A percentile compares a stretch with the other conserved stretches of the same genome.
These are phyloP conservation scores for Meganola albula DNA, from an alignment of 2,888 invertebrate species.

Conservation along the genomic window DNA sequence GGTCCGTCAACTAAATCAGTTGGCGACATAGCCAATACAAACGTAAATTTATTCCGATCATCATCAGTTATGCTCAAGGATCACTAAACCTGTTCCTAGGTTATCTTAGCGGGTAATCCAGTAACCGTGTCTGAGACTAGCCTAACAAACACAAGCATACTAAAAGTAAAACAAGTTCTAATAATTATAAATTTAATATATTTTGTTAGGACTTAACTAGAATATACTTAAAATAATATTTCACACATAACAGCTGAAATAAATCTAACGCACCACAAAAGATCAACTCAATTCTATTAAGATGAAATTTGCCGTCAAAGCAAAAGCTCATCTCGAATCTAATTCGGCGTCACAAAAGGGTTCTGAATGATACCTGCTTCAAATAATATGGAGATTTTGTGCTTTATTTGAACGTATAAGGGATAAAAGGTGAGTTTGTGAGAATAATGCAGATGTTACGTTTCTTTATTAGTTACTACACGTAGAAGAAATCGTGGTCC, in stretches of 20 bases:
- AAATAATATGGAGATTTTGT: neutral
- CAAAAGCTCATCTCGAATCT: too few species aligned
- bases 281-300: conserved; percentile 5
- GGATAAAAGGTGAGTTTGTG: neutral
- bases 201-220: conserved; percentile 21
- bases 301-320: conserved; percentile 4
- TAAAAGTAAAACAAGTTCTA: conserved; percentile 5
- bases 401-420: neutral
- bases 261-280: conserved; percentile 4
- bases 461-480: conserved; percentile 28
- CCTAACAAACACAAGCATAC: too few species aligned
- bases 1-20: conserved; percentile 23
- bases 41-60: too few species aligned
- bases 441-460: conserved; percentile 6
- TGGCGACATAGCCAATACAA: too few species aligned
- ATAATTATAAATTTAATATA: conserved; percentile 20
- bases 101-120: too few species aligned
- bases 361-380: too few species aligned
- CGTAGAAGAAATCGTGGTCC: conserved; percentile 61
- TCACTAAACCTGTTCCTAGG: too few species aligned
- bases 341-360: too few species aligned
- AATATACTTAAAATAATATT: conserved; percentile 9
- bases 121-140: too few species aligned
- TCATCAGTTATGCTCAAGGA: too few species aligned
- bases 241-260: conserved; percentile 8